Evolutionary conservation across 1,140 invertebrate genomes (phyloP), one percentile per base, ranked within the genome.

Genomic region (Drosophila trapezifrons): DNA sequence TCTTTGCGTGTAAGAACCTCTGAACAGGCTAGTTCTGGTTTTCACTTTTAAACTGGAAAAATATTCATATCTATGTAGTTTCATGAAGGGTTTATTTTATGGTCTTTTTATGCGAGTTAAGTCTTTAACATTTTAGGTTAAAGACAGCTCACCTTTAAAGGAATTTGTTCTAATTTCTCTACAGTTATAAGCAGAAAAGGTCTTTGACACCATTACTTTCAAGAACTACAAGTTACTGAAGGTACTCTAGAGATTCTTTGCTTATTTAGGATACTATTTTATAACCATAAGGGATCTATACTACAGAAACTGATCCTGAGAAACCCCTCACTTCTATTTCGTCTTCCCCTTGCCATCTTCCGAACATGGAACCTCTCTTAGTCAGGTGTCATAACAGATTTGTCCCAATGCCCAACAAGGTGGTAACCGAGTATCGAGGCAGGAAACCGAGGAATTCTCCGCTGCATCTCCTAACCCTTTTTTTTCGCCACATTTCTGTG

Each of bases 381-480:
- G 43, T 52, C 63, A 55, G 52, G 58, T 72, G 73, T 72, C 70
- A 73, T 35, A 72, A 73, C 67, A 58, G 20, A 71, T 71, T 71
- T 71, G 65, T 70, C 67, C 13, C 25, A 1, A 35, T 49, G 67
- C 51, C 20, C 67, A 57, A 70, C 66, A 38, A 71, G 65, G 40
- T 71, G 67, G 67, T 12, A 70, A n/a, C n/a, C n/a, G n/a, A n/a
- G n/a, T n/a, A n/a, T n/a, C n/a, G n/a, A 38, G 22, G 42, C 40
- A 46, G 37, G 18, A 46, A 17, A 6, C 37, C 27, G 8, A 42
- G 65, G 46, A 43, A 52, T 22, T 67, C 58, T 25, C 10, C n/a
- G 27, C 10, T 1, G 49, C 22, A 10, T 12, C 37, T 42, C 13
- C 22, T 20, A 37, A 56, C 51, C 64, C 25, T 47, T 45, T 25